Conservation (phyloP, 2,888 invertebrate genomes). For the Meteorus cinctellus region DNA sequence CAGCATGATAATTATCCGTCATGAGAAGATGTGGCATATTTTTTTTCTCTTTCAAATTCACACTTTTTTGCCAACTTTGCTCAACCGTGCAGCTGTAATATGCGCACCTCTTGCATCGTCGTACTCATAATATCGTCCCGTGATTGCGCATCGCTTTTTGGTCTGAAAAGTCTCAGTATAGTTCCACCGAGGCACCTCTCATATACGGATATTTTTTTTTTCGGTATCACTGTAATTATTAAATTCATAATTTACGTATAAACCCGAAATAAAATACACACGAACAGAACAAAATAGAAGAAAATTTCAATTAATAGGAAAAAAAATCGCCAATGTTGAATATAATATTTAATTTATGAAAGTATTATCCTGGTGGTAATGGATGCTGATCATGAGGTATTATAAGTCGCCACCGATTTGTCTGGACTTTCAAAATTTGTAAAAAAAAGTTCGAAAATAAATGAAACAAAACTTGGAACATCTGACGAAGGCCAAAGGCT, state of each 20-base stretch:
- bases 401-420: not conserved
- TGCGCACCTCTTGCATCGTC: not conserved
- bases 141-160: constrained; percentile 2
- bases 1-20: constrained; percentile 68
- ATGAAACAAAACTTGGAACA: not conserved
- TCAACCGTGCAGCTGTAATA: not conserved
- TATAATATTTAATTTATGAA: not conserved
- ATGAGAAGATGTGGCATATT: constrained; percentile 60
- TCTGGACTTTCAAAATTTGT: constrained; percentile 5
- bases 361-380: not conserved
- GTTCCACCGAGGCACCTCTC: not conserved
- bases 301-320: not conserved
- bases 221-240: constrained; percentile 1
- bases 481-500: constrained; percentile 9
- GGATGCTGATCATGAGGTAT: not conserved
- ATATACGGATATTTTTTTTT: not conserved
- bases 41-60: constrained; percentile 6
- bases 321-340: not conserved
- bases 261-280: not conserved
- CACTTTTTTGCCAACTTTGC: not conserved
- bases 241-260: not conserved
- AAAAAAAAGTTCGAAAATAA: not conserved
- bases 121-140: not conserved
- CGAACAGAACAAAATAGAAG: not conserved
- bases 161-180: constrained; percentile 11